These are phyloP conservation scores for Melanaphis sacchari DNA, from an alignment of 1,140 invertebrate genomes.

Conservation along the genomic window DNA sequence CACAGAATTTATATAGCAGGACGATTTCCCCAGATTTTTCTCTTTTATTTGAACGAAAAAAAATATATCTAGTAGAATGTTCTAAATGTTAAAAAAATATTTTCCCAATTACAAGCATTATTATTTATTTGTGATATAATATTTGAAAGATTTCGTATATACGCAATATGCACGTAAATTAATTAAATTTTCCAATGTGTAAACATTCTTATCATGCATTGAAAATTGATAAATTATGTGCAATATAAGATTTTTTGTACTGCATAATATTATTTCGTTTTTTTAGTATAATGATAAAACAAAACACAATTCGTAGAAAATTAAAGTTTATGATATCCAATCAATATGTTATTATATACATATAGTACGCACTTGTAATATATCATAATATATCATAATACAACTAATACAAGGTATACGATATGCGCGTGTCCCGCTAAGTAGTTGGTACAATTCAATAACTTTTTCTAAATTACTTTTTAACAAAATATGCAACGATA, in stretches of 20 bases:
- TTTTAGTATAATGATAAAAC: too few relatives aligned
- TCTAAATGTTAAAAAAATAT: background rate
- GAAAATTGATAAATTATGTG: background rate
- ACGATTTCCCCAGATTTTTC: too few relatives aligned
- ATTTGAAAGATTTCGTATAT: background rate
- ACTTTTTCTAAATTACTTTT: background rate
- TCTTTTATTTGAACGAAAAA: background rate
- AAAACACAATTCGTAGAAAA: background rate
- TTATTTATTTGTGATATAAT: background rate
- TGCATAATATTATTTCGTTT: background rate
- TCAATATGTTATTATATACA: background rate
- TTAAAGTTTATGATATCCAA: background rate
- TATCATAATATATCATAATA: background rate
- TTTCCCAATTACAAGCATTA: background rate
- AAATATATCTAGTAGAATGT: background rate
- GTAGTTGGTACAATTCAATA: background rate
- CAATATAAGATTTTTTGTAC: background rate
- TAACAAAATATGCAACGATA: background rate
- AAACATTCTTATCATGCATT: background rate
- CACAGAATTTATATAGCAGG: too few relatives aligned
- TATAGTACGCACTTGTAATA: background rate
- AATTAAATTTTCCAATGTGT: background rate
- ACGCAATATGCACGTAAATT: background rate
- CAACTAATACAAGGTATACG: background rate
- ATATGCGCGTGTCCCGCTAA: background rate